phyloP scores from a whole-genome alignment of 2,888 invertebrate genomes.

The Drosophila anomalata region DNA sequence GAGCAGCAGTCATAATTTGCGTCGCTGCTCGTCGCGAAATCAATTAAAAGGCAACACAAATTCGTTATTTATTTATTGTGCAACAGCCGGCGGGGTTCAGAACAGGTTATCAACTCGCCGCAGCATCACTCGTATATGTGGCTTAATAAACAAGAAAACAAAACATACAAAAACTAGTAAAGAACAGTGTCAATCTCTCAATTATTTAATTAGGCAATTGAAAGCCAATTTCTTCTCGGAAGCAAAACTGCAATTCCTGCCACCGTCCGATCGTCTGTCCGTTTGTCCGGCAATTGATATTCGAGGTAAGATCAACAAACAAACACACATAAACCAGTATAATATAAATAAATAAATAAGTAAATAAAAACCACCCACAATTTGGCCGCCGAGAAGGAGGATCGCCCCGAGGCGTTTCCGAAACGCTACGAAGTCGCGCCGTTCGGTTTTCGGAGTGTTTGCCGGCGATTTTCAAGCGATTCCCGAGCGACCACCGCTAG shows the following conservation, averaged over 20 bases:
- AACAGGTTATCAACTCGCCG: constrained; percentile 70
- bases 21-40: constrained; percentile 61
- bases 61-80: constrained; percentile 75
- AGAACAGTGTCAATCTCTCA: constrained; percentile 60
- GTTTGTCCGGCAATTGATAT: constrained; percentile 32
- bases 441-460: constrained; percentile 57
- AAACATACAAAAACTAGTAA: constrained; percentile 17
- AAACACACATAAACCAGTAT: constrained; percentile 1
- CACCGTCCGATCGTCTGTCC: not conserved
- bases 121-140: constrained; percentile 36
- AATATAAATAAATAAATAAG: constrained; percentile 25
- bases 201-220: constrained; percentile 70
- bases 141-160: constrained; percentile 22
- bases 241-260: constrained; percentile 27
- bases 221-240: constrained; percentile 55
- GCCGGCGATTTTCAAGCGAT: constrained; percentile 54
- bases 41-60: constrained; percentile 72
- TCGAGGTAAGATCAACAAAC: constrained; percentile 41
- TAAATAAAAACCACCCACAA: constrained; percentile 7
- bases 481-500: constrained; percentile 48
- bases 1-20: constrained; percentile 58
- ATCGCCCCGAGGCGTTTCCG: constrained; percentile 31
- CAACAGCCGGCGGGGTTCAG: constrained; percentile 61
- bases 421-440: constrained; percentile 20
- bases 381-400: constrained; percentile 29